Evolutionary conservation across 2,888 invertebrate genomes (phyloP).

Genomic region (Endotricha flammealis): DNA sequence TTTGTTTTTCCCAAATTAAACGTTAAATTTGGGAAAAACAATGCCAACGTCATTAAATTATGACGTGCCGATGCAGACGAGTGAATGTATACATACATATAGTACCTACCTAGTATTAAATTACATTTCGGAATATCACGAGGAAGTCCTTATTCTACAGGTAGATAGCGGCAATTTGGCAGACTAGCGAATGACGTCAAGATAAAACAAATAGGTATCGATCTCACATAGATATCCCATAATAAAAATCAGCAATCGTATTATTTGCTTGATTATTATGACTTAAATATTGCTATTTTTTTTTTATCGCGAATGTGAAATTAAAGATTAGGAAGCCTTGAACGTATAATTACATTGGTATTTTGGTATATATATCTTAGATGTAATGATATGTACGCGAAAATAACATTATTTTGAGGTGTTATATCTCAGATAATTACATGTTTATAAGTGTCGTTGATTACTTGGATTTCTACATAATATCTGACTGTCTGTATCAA

Average conservation of each 20-base stretch:
- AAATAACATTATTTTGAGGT: no score
- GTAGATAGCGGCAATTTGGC: slow-evolving; percentile 10
- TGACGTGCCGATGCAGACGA: no score
- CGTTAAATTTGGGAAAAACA: no score
- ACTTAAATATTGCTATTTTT: slow-evolving; percentile 9
- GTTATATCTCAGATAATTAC: no score
- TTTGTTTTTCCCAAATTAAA: no score
- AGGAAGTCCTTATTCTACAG: background rate
- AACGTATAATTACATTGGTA: slow-evolving; percentile 5
- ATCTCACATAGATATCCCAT: slow-evolving; percentile 15
- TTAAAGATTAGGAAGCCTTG: slow-evolving; percentile 15
- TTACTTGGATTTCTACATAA: no score
- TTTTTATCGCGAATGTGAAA: slow-evolving; percentile 11
- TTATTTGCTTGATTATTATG: slow-evolving; percentile 12
- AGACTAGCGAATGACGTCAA: slow-evolving; percentile 21
- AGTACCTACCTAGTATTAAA: no score
- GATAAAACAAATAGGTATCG: slow-evolving; percentile 25
- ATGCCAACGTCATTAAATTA: no score
- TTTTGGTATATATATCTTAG: slow-evolving; percentile 1
- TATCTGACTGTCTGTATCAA: no score
- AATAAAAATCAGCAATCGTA: slow-evolving; percentile 26
- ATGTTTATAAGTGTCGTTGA: no score
- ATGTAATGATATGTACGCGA: slow-evolving; percentile 1
- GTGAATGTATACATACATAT: no score
- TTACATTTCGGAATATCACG: no score